Evolutionary conservation across 2,113 vertebrate species (phyloP), one percentile per base, ranked within the genome.

Genomic region (Kryptolebias marmoratus): DNA sequence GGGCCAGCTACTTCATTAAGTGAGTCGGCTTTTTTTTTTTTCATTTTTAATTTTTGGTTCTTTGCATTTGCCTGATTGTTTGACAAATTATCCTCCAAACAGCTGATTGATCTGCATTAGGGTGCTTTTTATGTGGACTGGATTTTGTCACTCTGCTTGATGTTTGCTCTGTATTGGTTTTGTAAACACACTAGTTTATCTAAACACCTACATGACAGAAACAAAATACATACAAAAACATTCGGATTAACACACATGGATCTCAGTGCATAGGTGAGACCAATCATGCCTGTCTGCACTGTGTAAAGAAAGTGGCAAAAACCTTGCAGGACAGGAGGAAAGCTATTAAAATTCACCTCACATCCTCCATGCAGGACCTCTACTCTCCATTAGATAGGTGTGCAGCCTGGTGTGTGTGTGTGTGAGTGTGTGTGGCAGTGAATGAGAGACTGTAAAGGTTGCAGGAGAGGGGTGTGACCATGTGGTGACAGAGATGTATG

Each of bases 1-100:
- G 97, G 82, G 97, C 96, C 90, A 99, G 97, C 90, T 98, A 96
- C 94, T 99, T 99, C 93, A 98, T 99, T 88, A 95, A 99, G 97
- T 99, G 91, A 98, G 97, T 95, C 80, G 2, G 62, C 42, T 3
- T 27, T 28, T 30, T 28, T 63, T 16, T 9, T 8, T 48, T n/a
- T 73, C 72, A 71, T 79, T 76, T 64, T 73, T 18, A 44, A 53
- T 54, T 22, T 22, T 22, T 22, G 22, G 22, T 22, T 22, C 22
- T 22, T 22, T 22, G 22, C 22, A 22, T 22, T 75, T 65, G 39
- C 39, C 39, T 68, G 47, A 50, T 74, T 47, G 71, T 32, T 70
- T 14, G 53, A 31, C 31, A 39, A 68, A n/a, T 32, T 48, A 67
- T 55, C 54, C 61, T 42, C 15, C 63, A 27, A 28, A 11, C 50